A percentile compares a stretch with the other conserved stretches of the same genome.
Evolutionary conservation across 2,888 invertebrate species (phyloP).

Genomic region (Agapetus fuscipes): DNA sequence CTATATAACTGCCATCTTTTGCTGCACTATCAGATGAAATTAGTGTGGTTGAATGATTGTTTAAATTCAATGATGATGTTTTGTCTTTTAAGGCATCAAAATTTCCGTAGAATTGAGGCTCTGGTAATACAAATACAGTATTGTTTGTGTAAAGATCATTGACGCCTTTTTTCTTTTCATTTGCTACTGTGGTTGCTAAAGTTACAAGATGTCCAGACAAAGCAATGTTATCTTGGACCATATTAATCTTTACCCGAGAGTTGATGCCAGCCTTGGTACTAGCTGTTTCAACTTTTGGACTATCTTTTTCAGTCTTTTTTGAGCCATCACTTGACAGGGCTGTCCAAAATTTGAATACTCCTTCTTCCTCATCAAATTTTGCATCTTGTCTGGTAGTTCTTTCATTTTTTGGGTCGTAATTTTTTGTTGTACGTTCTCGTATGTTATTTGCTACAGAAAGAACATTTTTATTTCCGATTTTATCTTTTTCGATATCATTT

Average conservation of each 20-base stretch:
- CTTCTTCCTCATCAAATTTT: slow-evolving; percentile 9
- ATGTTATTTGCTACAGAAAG: slow-evolving; percentile 11
- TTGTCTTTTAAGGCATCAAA: background rate
- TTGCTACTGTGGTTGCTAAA: slow-evolving; percentile 1
- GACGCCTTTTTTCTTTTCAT: slow-evolving; percentile 2
- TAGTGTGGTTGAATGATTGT: background rate
- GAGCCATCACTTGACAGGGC: slow-evolving; percentile 7
- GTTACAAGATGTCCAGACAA: slow-evolving; percentile 10
- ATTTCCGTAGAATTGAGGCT: background rate
- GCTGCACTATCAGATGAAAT: slow-evolving; percentile 6
- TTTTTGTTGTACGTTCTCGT: slow-evolving; percentile 6
- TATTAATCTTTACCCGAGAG: background rate
- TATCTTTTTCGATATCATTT: slow-evolving; percentile 7
- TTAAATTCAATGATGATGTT: too few relatives aligned
- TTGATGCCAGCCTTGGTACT: background rate
- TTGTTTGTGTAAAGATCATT: background rate
- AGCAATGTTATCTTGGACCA: slow-evolving; percentile 5
- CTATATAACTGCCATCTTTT: slow-evolving; percentile 11
- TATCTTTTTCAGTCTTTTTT: slow-evolving; percentile 2
- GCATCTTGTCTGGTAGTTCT: slow-evolving; percentile 11
- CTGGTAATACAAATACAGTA: background rate
- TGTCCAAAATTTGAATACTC: slow-evolving; percentile 19
- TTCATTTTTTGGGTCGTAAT: slow-evolving; percentile 10
- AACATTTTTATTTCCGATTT: slow-evolving; percentile 9
- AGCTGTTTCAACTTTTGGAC: background rate